Evolutionary conservation across 2,113 vertebrate genomes (phyloP).

Genomic region (Semicossyphus pulcher): DNA sequence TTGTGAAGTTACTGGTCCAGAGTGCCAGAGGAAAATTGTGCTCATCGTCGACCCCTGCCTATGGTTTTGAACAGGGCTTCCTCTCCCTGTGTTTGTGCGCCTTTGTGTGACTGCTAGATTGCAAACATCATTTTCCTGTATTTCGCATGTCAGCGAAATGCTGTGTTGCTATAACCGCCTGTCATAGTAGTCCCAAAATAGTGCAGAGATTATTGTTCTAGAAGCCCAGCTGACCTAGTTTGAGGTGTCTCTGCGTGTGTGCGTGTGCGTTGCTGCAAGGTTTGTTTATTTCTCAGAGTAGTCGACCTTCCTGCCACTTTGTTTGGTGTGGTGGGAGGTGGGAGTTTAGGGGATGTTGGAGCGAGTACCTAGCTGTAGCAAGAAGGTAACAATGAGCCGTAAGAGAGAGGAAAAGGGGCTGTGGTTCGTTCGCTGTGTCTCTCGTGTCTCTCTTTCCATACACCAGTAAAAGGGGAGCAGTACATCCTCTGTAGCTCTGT

Average conservation of each 20-base stretch:
- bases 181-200: constrained; percentile 76
- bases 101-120: constrained; percentile 23
- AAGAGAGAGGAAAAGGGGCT: constrained; percentile 33
- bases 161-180: constrained; percentile 53
- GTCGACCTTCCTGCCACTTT: constrained; percentile 72
- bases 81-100: constrained; percentile 35
- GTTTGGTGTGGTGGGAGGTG: constrained; percentile 60
- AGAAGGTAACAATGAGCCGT: constrained; percentile 48
- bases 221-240: constrained; percentile 75
- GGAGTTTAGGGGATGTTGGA: constrained; percentile 43
- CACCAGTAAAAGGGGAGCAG: constrained; percentile 61
- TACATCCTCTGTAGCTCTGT: constrained; percentile 57
- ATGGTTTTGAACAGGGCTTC: constrained; percentile 69
- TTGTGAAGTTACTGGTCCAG: too few species aligned
- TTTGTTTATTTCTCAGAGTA: constrained; percentile 70
- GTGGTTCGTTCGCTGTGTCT: constrained; percentile 53
- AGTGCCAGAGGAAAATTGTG: too few species aligned
- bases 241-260: constrained; percentile 22
- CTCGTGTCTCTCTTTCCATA: constrained; percentile 47
- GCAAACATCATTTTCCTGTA: constrained; percentile 59
- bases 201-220: constrained; percentile 71
- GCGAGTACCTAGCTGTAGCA: constrained; percentile 25
- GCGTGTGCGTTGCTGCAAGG: constrained; percentile 38
- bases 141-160: constrained; percentile 61
- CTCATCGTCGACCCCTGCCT: too few species aligned